Conservation (phyloP, 2,888 invertebrate species). For the Dromius quadrimaculatus region DNA sequence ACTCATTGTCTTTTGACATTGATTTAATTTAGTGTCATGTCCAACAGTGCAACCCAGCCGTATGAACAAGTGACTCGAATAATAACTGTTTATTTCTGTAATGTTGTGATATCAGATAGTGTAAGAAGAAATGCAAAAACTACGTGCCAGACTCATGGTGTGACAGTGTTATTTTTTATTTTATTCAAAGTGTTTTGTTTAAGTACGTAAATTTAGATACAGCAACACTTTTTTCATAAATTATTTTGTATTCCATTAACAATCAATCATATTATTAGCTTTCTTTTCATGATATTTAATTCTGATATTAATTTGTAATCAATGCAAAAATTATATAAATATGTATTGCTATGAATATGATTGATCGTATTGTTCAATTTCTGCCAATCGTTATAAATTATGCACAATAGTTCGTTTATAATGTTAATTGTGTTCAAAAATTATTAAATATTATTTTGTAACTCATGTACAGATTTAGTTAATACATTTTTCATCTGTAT, state of each 20-base stretch:
- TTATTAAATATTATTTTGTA: conserved; percentile 32
- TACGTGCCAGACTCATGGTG: conserved; percentile 66
- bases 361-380: conserved; percentile 43
- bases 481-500: conserved; percentile 33
- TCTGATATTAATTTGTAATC: conserved; percentile 7
- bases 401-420: conserved; percentile 44
- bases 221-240: conserved; percentile 1
- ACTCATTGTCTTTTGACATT: too few relatives aligned
- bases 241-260: conserved; percentile 26
- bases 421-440: conserved; percentile 49
- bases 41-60: conserved; percentile 35
- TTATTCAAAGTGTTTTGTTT: conserved; percentile 46
- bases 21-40: neutral
- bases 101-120: conserved; percentile 68
- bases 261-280: conserved; percentile 40
- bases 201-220: conserved; percentile 32
- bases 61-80: conserved; percentile 50
- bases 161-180: conserved; percentile 54
- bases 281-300: conserved; percentile 13
- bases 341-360: conserved; percentile 35
- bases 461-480: conserved; percentile 48
- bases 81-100: conserved; percentile 62
- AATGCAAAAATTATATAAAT: conserved; percentile 1
- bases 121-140: conserved; percentile 63
- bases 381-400: conserved; percentile 48